phyloP scores from a whole-genome alignment of 2,113 vertebrate genomes.

The Chloroceryle aenea region DNA sequence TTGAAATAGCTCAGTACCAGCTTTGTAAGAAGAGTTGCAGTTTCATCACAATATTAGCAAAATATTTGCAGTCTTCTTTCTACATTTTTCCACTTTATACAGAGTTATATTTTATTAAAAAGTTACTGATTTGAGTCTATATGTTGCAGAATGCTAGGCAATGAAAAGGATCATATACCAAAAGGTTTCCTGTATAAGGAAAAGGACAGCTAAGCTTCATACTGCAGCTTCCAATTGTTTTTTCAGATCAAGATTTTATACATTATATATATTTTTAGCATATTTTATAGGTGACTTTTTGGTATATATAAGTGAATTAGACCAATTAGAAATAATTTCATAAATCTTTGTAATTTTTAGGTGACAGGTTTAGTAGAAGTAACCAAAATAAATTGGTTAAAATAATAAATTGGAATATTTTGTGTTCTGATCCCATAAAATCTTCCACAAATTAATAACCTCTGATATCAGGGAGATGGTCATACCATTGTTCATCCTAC shows the following conservation, averaged over 20 bases:
- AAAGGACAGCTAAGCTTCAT: not conserved
- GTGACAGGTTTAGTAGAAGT: not conserved
- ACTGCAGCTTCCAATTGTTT: not conserved
- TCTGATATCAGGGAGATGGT: not conserved
- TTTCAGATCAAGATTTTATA: not conserved
- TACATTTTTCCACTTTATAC: not conserved
- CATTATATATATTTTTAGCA: not conserved
- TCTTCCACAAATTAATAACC: not conserved
- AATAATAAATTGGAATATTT: too few relatives aligned
- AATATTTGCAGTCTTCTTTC: not conserved
- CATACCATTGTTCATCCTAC: not conserved
- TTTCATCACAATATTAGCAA: not conserved
- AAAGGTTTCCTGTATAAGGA: not conserved
- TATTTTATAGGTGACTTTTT: not conserved
- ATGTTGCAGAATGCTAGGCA: not conserved
- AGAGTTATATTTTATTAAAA: not conserved
- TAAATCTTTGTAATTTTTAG: not conserved
- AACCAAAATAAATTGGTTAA: not conserved
- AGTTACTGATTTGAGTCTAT: not conserved
- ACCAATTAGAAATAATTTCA: not conserved
- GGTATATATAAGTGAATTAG: not conserved
- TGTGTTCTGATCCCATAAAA: not conserved
- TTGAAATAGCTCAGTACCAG: not conserved
- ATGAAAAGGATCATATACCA: not conserved
- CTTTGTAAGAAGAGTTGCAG: not conserved